Evolutionary conservation across 2,113 vertebrate species (phyloP).

Genomic region (Channa argus): DNA sequence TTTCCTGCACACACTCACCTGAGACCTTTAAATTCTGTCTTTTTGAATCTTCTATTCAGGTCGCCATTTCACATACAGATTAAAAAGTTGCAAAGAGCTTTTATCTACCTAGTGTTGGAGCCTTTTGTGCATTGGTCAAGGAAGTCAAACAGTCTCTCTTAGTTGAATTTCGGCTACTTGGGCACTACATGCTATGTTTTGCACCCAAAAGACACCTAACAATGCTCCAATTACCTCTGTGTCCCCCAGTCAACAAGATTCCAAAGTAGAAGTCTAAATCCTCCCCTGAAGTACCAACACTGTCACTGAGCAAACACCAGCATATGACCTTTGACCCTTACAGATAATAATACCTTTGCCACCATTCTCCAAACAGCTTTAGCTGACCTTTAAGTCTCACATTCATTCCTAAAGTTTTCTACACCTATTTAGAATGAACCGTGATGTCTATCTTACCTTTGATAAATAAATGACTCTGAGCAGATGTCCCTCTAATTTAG

Average conservation of each 20-base stretch:
- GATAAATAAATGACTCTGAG: slow-evolving; percentile 52
- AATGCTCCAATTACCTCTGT: slow-evolving; percentile 7
- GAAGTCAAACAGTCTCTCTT: slow-evolving; percentile 5
- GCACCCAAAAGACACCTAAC: not conserved
- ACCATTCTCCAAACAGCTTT: not conserved
- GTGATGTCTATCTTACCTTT: slow-evolving; percentile 51
- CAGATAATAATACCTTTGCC: slow-evolving; percentile 3
- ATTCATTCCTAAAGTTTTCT: slow-evolving; percentile 19
- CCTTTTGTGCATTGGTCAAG: slow-evolving; percentile 22
- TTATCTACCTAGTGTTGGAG: not conserved
- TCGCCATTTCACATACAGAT: slow-evolving; percentile 7
- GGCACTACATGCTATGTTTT: not conserved
- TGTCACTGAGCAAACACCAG: not conserved
- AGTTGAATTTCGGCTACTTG: slow-evolving; percentile 2
- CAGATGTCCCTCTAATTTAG: slow-evolving; percentile 68
- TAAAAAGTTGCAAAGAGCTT: slow-evolving; percentile 19
- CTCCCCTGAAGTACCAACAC: not conserved
- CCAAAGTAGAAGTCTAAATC: not conserved
- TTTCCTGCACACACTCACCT: slow-evolving; percentile 12
- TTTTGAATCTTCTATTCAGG: slow-evolving; percentile 3
- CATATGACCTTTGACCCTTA: not conserved
- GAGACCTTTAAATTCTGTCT: slow-evolving; percentile 11
- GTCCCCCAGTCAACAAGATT: not conserved
- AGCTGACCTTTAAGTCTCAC: not conserved
- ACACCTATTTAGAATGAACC: slow-evolving; percentile 36